These are phyloP conservation scores for Myotis vivesi DNA, from an alignment of 2,797 vertebrate genomes.

Conservation along the genomic window DNA sequence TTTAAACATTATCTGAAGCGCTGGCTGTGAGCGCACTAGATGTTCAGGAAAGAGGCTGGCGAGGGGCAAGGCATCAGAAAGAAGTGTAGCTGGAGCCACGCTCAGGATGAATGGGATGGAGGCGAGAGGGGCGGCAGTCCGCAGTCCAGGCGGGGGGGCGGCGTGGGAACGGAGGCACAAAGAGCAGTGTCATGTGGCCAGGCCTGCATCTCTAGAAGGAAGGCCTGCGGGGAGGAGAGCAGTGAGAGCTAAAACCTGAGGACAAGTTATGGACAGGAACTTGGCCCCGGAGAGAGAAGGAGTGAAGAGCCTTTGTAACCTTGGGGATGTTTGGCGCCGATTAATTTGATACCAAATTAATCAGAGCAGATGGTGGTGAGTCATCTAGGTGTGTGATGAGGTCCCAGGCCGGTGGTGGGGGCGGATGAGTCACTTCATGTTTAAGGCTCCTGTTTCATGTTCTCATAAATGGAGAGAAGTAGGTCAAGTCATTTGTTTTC, in stretches of 20 bases:
- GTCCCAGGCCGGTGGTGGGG: background rate
- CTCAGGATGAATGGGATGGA: fast-evolving
- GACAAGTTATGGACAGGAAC: background rate
- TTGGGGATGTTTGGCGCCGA: background rate
- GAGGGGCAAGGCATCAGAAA: background rate
- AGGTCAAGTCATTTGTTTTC: background rate
- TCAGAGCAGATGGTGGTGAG: background rate
- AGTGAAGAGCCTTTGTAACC: background rate
- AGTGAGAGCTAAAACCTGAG: background rate
- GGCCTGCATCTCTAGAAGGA: background rate
- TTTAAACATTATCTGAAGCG: too few species aligned
- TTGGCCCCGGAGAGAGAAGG: background rate
- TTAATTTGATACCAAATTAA: background rate
- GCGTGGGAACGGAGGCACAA: background rate
- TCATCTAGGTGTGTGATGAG: background rate
- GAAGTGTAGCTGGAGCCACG: background rate
- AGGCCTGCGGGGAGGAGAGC: background rate
- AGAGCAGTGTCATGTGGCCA: fast-evolving
- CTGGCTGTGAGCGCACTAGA: too few species aligned
- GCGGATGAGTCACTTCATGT: background rate
- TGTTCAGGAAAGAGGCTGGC: background rate
- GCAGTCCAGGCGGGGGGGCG: background rate
- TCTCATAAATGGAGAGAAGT: background rate
- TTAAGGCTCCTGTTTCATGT: background rate
- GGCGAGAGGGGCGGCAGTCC: background rate